Conservation (phyloP, 2,113 vertebrate genomes). For the Saguinus midas region DNA sequence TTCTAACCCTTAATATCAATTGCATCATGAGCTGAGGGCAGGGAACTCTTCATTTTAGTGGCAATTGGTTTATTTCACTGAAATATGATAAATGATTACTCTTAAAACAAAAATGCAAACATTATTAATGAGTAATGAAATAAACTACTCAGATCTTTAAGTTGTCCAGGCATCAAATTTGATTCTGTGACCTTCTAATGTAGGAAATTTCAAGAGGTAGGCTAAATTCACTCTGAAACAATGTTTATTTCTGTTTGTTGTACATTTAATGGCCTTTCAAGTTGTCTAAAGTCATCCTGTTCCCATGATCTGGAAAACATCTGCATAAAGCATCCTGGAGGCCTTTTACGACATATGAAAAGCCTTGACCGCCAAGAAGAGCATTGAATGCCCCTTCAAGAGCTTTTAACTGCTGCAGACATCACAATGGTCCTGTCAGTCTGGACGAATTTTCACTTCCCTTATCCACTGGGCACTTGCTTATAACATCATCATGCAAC, state of each 20-base stretch:
- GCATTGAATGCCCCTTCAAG: fast-evolving
- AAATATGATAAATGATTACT: constrained; percentile 28
- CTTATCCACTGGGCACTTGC: fast-evolving
- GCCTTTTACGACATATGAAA: neutral
- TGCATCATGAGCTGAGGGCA: neutral
- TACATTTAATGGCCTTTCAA: constrained; percentile 43
- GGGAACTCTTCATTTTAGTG: neutral
- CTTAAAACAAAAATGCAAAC: constrained; percentile 37
- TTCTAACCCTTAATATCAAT: neutral
- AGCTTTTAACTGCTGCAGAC: neutral
- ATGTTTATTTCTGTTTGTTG: constrained; percentile 23
- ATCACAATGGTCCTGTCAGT: fast-evolving
- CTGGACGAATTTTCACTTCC: neutral
- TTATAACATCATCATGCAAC: neutral
- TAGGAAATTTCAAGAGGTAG: constrained; percentile 46
- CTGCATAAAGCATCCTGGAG: neutral
- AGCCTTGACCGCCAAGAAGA: neutral
- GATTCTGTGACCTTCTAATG: constrained; percentile 47
- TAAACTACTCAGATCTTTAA: constrained; percentile 32
- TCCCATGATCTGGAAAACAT: constrained; percentile 64
- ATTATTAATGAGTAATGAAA: constrained; percentile 60
- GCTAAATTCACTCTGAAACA: neutral
- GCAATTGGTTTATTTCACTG: constrained; percentile 32
- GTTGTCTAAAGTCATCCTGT: constrained; percentile 57
- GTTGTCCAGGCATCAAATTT: constrained; percentile 38